A percentile compares a stretch with the other conserved stretches of the same genome.
Evolutionary conservation across 2,888 invertebrate genomes (phyloP).

Genomic region (Thereva nobilitata): DNA sequence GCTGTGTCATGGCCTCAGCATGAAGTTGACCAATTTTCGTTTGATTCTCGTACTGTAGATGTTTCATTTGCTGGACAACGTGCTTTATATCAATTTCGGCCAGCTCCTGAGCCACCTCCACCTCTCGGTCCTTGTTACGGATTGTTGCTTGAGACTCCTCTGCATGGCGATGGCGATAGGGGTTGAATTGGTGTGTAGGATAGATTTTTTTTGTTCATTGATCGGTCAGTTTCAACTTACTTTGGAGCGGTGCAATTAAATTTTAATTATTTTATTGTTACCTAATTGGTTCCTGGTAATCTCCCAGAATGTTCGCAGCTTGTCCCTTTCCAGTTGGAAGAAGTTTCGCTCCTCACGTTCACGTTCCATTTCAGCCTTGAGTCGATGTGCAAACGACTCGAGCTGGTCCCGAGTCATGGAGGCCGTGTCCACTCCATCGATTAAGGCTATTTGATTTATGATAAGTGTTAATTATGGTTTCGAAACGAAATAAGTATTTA

Average conservation of each 20-base stretch:
- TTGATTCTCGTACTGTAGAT: slow-evolving; percentile 89
- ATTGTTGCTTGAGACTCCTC: slow-evolving; percentile 58
- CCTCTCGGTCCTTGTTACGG: slow-evolving; percentile 80
- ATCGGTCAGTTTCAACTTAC: too few relatives aligned
- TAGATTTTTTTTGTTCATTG: too few relatives aligned
- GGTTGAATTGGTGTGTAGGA: background rate
- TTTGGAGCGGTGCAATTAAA: too few relatives aligned
- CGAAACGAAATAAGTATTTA: too few relatives aligned
- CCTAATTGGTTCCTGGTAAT: slow-evolving; percentile 88
- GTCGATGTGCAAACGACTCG: slow-evolving; percentile 81
- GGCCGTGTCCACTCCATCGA: slow-evolving; percentile 90
- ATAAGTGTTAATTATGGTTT: too few relatives aligned
- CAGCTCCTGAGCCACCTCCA: slow-evolving; percentile 84
- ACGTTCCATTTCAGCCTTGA: slow-evolving; percentile 88
- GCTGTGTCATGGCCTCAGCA: slow-evolving; percentile 79
- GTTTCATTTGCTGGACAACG: slow-evolving; percentile 91
- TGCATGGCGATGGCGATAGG: slow-evolving; percentile 28
- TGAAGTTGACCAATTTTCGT: slow-evolving; percentile 81
- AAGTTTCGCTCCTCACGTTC: slow-evolving; percentile 95
- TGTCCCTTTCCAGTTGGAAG: slow-evolving; percentile 93
- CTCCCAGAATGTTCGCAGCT: slow-evolving; percentile 94
- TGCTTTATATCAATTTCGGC: slow-evolving; percentile 87
- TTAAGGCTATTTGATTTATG: slow-evolving; percentile 59
- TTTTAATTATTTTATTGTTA: slow-evolving; percentile 58
- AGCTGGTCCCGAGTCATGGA: slow-evolving; percentile 92